Evolutionary conservation across 2,113 vertebrate genomes (phyloP), one percentile per base, ranked within the genome.

Genomic region (Chaenogobius annularis): DNA sequence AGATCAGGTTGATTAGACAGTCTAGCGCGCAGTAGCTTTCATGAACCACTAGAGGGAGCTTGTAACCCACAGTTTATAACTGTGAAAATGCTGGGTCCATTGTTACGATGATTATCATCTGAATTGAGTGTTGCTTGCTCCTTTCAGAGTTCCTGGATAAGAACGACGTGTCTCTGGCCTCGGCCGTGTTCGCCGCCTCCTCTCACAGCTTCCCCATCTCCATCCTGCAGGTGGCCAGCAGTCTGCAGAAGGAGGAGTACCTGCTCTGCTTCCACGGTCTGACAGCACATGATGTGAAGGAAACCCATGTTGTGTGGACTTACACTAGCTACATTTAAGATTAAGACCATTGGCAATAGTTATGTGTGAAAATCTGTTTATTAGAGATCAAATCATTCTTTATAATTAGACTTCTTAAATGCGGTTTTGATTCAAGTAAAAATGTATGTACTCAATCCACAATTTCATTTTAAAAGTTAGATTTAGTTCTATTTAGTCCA

Each of bases 251-350:
- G 84, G 98, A 99, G 62, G 98, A 99, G 64, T 98, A 97, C 78
- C 91, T 99, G 83, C 96, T 99, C 62, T 99, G 98, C 85, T 99
- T 98, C 89, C 97, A 99, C 0, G 98, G 98, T 99, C 84, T 77
- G 13, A 10, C 3, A 55, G 22, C n/a, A 55, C 37, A 40, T 5
- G 37, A 31, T 31, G 26, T 31, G 26, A 31, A 2, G 26, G 1
- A 4, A 31, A 31, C n/a, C n/a, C n/a, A n/a, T n/a, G n/a, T n/a
- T 31, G 26, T 31, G 26, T 31, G 26, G 26, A 31, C 26, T 31
- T 31, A 31, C 26, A 31, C 26, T 4, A 31, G 26, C 26, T 31
- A 31, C 26, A 31, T 31, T 31, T 4, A 31, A 31, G 4, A 1
- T 31, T n/a, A n/a, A n/a, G n/a, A n/a, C 35, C 37, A 5, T 40